These are phyloP conservation scores for Oligia latruncula DNA, from an alignment of 2,888 invertebrate genomes.

Conservation along the genomic window DNA sequence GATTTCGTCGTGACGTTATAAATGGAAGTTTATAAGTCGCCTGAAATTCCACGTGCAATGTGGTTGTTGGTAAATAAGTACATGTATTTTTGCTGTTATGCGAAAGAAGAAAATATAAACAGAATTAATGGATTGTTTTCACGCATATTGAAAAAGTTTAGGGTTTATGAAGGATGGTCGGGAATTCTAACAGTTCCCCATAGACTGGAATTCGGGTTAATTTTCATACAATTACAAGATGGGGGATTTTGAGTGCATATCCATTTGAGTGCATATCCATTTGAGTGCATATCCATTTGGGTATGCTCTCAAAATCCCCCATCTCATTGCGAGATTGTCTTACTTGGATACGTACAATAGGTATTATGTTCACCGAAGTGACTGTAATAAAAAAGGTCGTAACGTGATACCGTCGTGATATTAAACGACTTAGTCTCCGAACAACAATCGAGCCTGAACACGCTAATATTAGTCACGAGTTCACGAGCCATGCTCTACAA, in stretches of 20 bases:
- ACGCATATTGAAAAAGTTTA: slow-evolving; percentile 27
- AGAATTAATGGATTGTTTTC: slow-evolving; percentile 7
- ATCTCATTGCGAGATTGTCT: background rate
- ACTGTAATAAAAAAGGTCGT: slow-evolving; percentile 1
- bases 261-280: too few relatives aligned
- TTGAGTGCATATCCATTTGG: too few relatives aligned
- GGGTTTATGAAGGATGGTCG: background rate
- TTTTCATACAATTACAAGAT: too few relatives aligned
- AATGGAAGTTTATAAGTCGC: slow-evolving; percentile 59
- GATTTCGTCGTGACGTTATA: slow-evolving; percentile 51
- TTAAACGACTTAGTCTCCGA: background rate
- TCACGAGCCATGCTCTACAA: slow-evolving; percentile 23
- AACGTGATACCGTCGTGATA: background rate
- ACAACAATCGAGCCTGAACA: slow-evolving; percentile 4
- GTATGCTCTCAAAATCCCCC: background rate
- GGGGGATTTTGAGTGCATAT: too few relatives aligned
- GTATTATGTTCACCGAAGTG: background rate
- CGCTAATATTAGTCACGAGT: slow-evolving; percentile 10
- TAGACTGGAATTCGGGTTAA: slow-evolving; percentile 1
- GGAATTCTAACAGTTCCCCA: slow-evolving; percentile 3
- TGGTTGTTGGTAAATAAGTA: background rate
- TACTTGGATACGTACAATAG: background rate
- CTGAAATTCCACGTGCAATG: slow-evolving; percentile 15
- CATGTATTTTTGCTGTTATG: background rate
- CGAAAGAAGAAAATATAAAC: background rate